These are phyloP conservation scores for Ceratothoa steindachneri DNA, from an alignment of 2,888 invertebrate species.

Conservation along the genomic window DNA sequence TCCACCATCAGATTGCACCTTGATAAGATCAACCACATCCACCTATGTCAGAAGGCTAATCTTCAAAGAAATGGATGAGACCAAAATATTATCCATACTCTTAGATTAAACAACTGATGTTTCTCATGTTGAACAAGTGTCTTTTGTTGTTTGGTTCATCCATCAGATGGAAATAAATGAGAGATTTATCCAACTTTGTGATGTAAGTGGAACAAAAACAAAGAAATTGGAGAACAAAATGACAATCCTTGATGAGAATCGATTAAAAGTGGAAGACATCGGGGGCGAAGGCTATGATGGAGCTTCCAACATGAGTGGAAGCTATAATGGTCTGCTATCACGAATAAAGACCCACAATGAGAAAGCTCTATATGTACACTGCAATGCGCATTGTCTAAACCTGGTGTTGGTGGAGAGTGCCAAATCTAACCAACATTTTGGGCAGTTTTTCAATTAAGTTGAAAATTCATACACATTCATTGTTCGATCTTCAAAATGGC, in stretches of 20 bases:
- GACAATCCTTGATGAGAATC: neutral
- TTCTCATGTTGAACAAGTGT: neutral
- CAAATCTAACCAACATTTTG: conserved; percentile 10
- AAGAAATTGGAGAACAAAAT: neutral
- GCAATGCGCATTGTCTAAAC: conserved; percentile 16
- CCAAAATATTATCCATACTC: too few species aligned
- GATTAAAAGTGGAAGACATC: neutral
- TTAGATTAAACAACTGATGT: neutral
- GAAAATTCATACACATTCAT: conserved; percentile 13
- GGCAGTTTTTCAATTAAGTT: conserved; percentile 7
- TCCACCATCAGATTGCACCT: neutral
- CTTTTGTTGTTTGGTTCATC: neutral
- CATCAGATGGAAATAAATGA: neutral
- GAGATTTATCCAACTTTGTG: neutral
- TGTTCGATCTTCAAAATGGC: conserved; percentile 7
- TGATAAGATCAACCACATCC: neutral
- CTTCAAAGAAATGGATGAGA: too few species aligned
- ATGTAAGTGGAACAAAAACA: neutral
- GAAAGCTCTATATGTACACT: conserved; percentile 18
- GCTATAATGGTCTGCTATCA: conserved; percentile 22
- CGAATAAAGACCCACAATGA: conserved; percentile 3
- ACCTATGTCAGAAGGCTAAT: too few species aligned
- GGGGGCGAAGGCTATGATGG: conserved; percentile 18
- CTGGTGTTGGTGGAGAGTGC: conserved; percentile 17
- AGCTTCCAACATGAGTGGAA: conserved; percentile 25